Evolutionary conservation across 2,797 vertebrate species (phyloP).

Genomic region (Chrosomus eos): DNA sequence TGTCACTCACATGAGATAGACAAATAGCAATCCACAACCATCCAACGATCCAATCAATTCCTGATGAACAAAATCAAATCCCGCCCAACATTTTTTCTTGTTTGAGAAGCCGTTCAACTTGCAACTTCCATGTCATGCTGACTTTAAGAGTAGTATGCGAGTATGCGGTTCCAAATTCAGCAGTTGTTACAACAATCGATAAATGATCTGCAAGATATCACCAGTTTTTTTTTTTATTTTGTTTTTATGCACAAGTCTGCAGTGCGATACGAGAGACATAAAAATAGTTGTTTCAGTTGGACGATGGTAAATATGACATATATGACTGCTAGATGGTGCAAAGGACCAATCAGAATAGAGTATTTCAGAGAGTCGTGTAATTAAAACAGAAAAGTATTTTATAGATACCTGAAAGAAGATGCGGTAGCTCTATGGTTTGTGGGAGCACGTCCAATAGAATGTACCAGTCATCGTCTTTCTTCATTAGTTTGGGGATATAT

Average conservation of each 20-base stretch:
- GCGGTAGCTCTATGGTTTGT: background rate
- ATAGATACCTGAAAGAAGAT: slow-evolving; percentile 11
- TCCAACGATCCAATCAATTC: no score
- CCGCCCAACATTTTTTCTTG: no score
- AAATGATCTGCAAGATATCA: no score
- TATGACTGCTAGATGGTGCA: background rate
- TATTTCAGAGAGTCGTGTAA: background rate
- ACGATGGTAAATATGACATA: background rate
- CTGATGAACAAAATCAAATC: no score
- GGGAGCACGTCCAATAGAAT: slow-evolving; percentile 11
- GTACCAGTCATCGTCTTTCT: slow-evolving; percentile 23
- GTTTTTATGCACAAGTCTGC: background rate
- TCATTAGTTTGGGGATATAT: background rate
- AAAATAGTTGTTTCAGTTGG: background rate
- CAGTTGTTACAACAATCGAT: background rate
- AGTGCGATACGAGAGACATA: background rate
- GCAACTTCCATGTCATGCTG: no score
- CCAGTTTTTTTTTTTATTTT: no score
- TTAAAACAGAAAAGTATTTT: background rate
- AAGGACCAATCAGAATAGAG: background rate
- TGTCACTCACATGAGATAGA: no score
- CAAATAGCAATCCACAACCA: no score
- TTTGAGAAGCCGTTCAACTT: no score
- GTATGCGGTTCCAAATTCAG: background rate
- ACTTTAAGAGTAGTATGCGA: background rate